Conservation (phyloP, 1,140 invertebrate genomes). For the Amphibalanus amphitrite region DNA sequence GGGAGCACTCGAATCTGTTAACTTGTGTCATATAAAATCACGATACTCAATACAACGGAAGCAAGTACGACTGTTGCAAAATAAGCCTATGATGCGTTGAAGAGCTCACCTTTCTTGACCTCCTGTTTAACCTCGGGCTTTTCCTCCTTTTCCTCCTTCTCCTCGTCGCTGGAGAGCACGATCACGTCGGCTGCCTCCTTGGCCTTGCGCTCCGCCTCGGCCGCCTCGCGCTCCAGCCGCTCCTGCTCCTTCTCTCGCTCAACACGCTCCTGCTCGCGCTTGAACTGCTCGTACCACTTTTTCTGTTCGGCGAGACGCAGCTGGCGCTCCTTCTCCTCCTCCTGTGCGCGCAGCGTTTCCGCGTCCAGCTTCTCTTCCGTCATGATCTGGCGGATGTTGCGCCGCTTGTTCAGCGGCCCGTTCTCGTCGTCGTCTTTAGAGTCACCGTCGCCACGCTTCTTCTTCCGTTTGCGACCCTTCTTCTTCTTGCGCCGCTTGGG, state of each 20-base stretch:
- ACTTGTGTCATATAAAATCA: no score
- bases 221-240: constrained; percentile 9
- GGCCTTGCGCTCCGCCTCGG: background rate
- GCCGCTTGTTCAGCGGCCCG: constrained; percentile 39
- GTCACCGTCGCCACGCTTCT: background rate
- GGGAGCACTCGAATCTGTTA: no score
- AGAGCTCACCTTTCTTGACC: background rate
- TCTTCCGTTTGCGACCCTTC: background rate
- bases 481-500: constrained; percentile 12
- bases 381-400: constrained; percentile 80
- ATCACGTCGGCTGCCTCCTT: constrained; percentile 15
- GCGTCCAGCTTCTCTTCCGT: constrained; percentile 79
- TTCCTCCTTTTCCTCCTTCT: constrained; percentile 25
- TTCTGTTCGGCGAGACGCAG: constrained; percentile 37
- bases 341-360: constrained; percentile 74
- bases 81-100: no score
- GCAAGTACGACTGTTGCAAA: no score
- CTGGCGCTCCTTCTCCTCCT: constrained; percentile 70
- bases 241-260: constrained; percentile 20
- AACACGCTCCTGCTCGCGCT: constrained; percentile 51
- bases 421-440: background rate
- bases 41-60: no score
- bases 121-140: constrained; percentile 26
- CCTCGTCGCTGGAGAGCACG: constrained; percentile 5
- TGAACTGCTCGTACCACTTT: constrained; percentile 71